phyloP scores from a whole-genome alignment of 2,888 invertebrate species.

The Stenodema calcarata region DNA sequence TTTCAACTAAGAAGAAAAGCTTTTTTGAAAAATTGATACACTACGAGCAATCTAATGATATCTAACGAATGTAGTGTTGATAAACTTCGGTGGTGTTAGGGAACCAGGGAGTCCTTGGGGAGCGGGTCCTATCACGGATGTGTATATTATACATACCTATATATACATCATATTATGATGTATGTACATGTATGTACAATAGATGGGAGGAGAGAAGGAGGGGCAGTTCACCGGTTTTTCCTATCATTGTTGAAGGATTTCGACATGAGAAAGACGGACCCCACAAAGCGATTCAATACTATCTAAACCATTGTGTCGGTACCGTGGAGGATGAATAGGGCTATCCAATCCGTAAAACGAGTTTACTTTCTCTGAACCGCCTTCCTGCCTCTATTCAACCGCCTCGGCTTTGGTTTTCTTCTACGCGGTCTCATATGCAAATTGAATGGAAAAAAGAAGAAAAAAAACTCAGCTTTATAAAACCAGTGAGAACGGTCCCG shows the following conservation, averaged over 20 bases:
- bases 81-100: too few relatives aligned
- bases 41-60: too few relatives aligned
- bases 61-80: too few relatives aligned
- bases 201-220: neutral
- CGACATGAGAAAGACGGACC: neutral
- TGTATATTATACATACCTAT: too few relatives aligned
- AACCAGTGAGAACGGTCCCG: neutral
- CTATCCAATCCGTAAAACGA: neutral
- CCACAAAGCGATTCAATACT: neutral
- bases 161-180: too few relatives aligned
- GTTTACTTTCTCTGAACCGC: neutral
- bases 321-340: neutral
- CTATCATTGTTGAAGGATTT: neutral
- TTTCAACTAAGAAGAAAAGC: too few relatives aligned
- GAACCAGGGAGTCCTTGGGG: too few relatives aligned
- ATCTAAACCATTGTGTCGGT: neutral
- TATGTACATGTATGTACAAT: too few relatives aligned
- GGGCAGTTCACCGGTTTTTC: neutral
- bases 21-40: too few relatives aligned
- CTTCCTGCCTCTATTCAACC: neutral
- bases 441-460: neutral
- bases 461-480: neutral
- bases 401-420: neutral
- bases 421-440: neutral
- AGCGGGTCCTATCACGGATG: too few relatives aligned